phyloP scores from a whole-genome alignment of 1,140 invertebrate species.

The Drosophila simulans region DNA sequence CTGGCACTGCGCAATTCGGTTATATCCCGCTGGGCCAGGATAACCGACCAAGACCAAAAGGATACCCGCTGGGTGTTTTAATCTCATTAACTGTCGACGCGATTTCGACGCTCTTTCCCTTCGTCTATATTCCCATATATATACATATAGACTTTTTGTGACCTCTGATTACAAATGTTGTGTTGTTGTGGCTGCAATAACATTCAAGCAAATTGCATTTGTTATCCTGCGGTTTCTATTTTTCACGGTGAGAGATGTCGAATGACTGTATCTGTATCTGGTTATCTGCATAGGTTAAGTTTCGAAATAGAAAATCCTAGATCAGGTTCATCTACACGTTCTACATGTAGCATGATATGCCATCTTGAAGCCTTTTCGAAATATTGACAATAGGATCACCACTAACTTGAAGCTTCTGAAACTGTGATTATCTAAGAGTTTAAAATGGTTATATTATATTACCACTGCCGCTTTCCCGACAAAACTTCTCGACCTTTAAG shows the following conservation, averaged over 20 bases:
- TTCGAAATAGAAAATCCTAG: no score
- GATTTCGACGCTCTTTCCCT: conserved; percentile 26
- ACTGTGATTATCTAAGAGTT: no score
- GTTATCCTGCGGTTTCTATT: conserved; percentile 49
- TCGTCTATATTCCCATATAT: neutral
- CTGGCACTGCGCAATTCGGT: conserved; percentile 44
- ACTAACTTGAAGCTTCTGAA: neutral
- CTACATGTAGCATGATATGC: no score
- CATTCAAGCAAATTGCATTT: conserved; percentile 64
- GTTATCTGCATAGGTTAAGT: no score
- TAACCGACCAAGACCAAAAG: conserved; percentile 33
- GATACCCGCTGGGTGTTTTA: conserved; percentile 73
- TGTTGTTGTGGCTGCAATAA: conserved; percentile 55
- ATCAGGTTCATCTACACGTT: no score
- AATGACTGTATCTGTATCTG: neutral
- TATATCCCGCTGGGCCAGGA: conserved; percentile 54
- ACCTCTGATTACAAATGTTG: conserved; percentile 31
- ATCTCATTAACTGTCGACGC: conserved; percentile 77
- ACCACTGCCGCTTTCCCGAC: neutral
- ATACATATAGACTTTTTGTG: conserved; percentile 14
- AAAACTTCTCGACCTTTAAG: conserved; percentile 29
- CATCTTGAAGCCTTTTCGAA: no score
- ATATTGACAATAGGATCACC: neutral
- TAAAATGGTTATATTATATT: neutral
- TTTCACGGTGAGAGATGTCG: conserved; percentile 8